Base-by-base conservation (phyloP, 2,888 invertebrate genomes). In the Phyto melanocephala region DNA sequence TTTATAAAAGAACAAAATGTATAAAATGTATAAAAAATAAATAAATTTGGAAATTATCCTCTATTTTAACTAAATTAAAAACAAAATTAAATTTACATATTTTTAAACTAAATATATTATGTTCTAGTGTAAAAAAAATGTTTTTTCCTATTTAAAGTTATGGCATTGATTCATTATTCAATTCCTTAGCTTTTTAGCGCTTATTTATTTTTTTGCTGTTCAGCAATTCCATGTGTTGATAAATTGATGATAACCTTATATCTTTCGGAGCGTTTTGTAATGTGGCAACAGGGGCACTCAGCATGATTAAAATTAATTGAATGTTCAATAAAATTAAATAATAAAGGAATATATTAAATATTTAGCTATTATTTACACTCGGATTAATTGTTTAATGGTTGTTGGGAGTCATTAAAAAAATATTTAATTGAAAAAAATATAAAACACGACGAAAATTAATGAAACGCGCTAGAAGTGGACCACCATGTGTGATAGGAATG, bases 211-310 rank as follows among this genome's bases (percentile, higher is more conserved):
- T 24, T 47, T 45, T 28, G 58, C 28, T 76, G 67, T 40, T 50
- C 68, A 22, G 68, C 20, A 15, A 22, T 54, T 24, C 42, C 22
- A 33, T 28, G 4, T 6, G 4, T 42, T 56, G 13, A 52, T 63
- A 40, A 33, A 15, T 33, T 17, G 20, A 50, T 68, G 76, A 60
- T 78, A 62, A 78, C 63, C 47, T 54, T 63, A 71, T 78, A 62
- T 35, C 28, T 40, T n/a, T n/a, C 11, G 63, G 22, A 15, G 74
- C 45, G 56, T 67, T 52, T 52, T 60, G 33, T 40, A 77, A 63
- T 45, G 35, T 35, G 60, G 58, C 52, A 10, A 11, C 13, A 33
- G 7, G 5, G 7, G 33, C 20, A 33, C 22, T 2, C 20, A 42
- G 35, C 3, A n/a, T 68, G 42, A 52, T 52, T 33, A 40, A 62